Base-by-base conservation (phyloP, 2,888 invertebrate genomes). In the Opisthograptis luteolata region DNA sequence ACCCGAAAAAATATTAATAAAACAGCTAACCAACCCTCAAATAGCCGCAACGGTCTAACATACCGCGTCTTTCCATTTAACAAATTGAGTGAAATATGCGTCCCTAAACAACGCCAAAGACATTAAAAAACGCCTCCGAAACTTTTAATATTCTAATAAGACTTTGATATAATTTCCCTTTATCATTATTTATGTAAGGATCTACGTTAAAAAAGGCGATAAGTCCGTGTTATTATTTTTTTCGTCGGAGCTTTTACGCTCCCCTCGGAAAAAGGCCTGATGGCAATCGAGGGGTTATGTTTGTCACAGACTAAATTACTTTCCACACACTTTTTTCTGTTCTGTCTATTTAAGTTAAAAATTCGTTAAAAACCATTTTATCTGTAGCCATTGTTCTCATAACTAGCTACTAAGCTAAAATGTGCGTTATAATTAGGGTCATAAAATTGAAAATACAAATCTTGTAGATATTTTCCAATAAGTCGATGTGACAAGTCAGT, bases 101-200 rank as follows among this genome's bases (percentile, higher is more conserved):
- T 85, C 87, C 87, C 88, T 73, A 76, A 51, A 48, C 58, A 84
- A 78, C 81, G 70, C 82, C 76, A 81, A 81, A 79, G 87, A 89
- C 89, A 89, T 89, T 87, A 88, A 87, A 88, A 85, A 84, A 82
- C 75, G 80, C 83, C 84, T 79, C 70, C 76, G 66, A 73, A 87
- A 89, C 86, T 90, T 90, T 90, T 89, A 90, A 90, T 89, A 87
- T 87, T 79, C 76, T 87, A 87, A 88, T 89, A 89, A 87, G 89
- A 87, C 81, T 86, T 88, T 88, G 89, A 90, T 90, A 89, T 90
- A 90, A 90, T 89, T 90, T 88, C 84, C 81, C 76, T 90, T 90
- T 89, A 90, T 89, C 87, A 88, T 90, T 90, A 90, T 90, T 90
- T 89, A 90, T 90, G 90, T 83, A 87, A 81, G 82, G 74, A 78